Base-by-base conservation (phyloP, 1,140 invertebrate genomes). In the Camponotus pennsylvanicus region DNA sequence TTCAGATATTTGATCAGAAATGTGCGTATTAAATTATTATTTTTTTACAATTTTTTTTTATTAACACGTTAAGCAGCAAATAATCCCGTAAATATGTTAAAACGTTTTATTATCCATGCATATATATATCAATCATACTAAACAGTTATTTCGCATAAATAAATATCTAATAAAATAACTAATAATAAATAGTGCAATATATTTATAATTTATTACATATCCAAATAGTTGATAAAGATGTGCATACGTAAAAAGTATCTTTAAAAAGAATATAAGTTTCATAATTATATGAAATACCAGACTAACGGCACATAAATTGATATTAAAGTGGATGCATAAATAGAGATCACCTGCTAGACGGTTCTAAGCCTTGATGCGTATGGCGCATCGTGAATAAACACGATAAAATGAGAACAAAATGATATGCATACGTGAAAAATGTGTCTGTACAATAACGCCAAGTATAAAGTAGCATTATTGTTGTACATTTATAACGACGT, bases 381-480 rank as follows among this genome's bases (percentile, higher is more conserved):
- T 21, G 27, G 13, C 21, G 34, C 27, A 61, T 55, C 61, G 61
- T 45, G 67, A 76, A 79, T 80, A 89, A 89, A 89, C 75, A 66
- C 61, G 59, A 78, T 34, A 45, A 21, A 21, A 32, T 13, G 45
- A 42, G 27, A 57, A n/a, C 45, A 2, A 78, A 69, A 55, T 27
- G 1, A 79, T 40, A 37, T 42, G 27, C 15, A 18, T 52, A 52
- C 21, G 5, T 52, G 55, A 79, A 79, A 69, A 75, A 79, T 73
- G 15, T 21, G 34, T 40, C n/a, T 63, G 13, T 57, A 55, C 37
- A 52, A 75, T 69, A 69, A 55, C 27, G 5, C 34, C 3, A 0
- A n/a, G 3, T 45, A 57, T 69, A 79, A 55, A 69, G 21, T 21
- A 79, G 42, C 32, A 67, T 79, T 52, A 40, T 5, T 9, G 42